Evolutionary conservation across 2,113 vertebrate species (phyloP), one percentile per base, ranked within the genome.

Genomic region (Campylorhamphus procurvoides): DNA sequence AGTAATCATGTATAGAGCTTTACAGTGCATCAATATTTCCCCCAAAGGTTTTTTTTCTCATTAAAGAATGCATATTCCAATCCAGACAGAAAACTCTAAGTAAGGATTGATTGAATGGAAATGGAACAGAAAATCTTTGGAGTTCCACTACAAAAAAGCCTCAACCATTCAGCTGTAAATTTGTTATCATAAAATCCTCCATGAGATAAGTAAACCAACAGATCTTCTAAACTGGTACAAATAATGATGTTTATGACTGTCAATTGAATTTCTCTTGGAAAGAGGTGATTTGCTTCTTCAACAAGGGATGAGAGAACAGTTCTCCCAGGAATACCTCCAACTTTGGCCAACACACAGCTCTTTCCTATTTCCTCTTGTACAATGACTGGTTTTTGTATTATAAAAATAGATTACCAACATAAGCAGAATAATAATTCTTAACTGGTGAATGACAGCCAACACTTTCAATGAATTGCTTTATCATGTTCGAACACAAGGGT

Each of bases 11-110:
- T 63, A 84, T 33, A 81, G 81, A 94, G 31, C 39, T 75, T 86
- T 59, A 39, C 12, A 53, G 35, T 49, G 50, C 95, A 95, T 77
- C 83, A 89, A 10, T 85, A 62, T 58, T 86, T 77, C 33, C 64
- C 53, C 22, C 24, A 63, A 91, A 94, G 62, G n/a, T 12, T 59
- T 89, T 93, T 93, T 93, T 89, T 87, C 67, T 95, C 84, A 66
- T 94, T 96, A 78, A 87, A 80, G 58, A 74, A 56, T 49, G 37
- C 29, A 33, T 29, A 39, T 62, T 78, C 75, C 81, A 85, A 87
- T 69, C 49, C 46, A 92, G 71, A 87, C 5, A 29, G 68, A 91
- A 87, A 92, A 84, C n/a, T 55, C 37, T 44, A 90, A 86, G 58
- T 50, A 58, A 78, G 49, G n/a, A 92, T 56, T 90, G 73, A 94